These are phyloP conservation scores for Cydia splendana DNA, from an alignment of 1,140 invertebrate genomes.

Conservation along the genomic window DNA sequence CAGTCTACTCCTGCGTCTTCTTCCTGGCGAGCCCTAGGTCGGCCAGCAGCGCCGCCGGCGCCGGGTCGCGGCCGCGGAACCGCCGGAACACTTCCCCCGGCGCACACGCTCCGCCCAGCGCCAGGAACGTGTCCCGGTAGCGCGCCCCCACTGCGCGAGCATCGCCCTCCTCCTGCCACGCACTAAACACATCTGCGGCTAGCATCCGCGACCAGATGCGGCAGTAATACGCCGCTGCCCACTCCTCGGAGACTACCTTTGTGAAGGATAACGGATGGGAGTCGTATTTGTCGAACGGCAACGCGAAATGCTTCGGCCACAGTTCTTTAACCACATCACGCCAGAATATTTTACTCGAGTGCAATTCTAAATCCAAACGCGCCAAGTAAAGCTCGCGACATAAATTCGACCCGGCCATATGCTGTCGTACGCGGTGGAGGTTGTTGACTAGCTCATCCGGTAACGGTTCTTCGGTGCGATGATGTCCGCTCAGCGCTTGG, in stretches of 20 bases:
- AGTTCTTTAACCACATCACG: slow-evolving; percentile 85
- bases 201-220: slow-evolving; percentile 92
- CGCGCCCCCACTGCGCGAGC: slow-evolving; percentile 82
- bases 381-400: slow-evolving; percentile 91
- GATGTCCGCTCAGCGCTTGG: slow-evolving; percentile 86
- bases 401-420: slow-evolving; percentile 89
- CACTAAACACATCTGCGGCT: slow-evolving; percentile 93
- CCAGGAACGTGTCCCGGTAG: slow-evolving; percentile 93
- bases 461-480: slow-evolving; percentile 85
- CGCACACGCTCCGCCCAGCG: slow-evolving; percentile 88
- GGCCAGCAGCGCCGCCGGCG: slow-evolving; percentile 88
- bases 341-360: slow-evolving; percentile 90
- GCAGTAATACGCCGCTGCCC: slow-evolving; percentile 88
- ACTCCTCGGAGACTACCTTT: slow-evolving; percentile 86
- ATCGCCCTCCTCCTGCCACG: slow-evolving; percentile 81
- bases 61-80: slow-evolving; percentile 95
- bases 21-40: slow-evolving; percentile 80
- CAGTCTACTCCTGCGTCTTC: slow-evolving; percentile 14
- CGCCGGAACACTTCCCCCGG: slow-evolving; percentile 92
- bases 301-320: slow-evolving; percentile 88
- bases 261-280: slow-evolving; percentile 89
- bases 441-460: slow-evolving; percentile 83
- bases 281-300: slow-evolving; percentile 88
- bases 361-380: slow-evolving; percentile 91
- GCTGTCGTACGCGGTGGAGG: slow-evolving; percentile 83